Conservation (phyloP, 2,888 invertebrate species). For the Sepioteuthis lessoniana region DNA sequence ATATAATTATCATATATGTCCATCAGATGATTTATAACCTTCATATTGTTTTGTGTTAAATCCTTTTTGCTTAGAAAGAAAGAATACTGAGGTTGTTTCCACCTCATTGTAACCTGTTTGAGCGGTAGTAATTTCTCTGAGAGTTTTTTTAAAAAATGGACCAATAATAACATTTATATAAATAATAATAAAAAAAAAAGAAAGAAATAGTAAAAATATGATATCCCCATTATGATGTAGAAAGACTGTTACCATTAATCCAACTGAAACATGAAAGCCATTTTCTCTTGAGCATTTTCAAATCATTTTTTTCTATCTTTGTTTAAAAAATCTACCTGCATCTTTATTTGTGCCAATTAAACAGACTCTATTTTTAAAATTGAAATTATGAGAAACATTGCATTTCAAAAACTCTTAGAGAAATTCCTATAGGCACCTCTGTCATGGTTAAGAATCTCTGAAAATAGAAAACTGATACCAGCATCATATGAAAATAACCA, state of each 20-base stretch:
- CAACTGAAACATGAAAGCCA: not conserved
- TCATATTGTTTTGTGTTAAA: too few species aligned
- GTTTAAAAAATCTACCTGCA: not conserved
- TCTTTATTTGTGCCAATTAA: conserved; percentile 8
- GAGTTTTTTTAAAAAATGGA: too few species aligned
- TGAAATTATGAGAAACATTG: not conserved
- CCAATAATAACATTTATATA: not conserved
- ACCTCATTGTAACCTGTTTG: too few species aligned
- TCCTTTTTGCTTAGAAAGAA: too few species aligned
- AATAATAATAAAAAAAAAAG: not conserved
- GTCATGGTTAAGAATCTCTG: not conserved
- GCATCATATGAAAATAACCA: not conserved
- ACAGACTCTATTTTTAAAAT: not conserved
- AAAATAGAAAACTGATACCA: not conserved
- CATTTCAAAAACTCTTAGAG: not conserved
- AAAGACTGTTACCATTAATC: not conserved
- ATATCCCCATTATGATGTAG: not conserved
- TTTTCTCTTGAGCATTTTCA: not conserved
- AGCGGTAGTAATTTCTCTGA: too few species aligned
- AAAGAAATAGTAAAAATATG: not conserved
- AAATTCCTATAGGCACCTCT: not conserved
- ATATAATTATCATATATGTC: too few species aligned
- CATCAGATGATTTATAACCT: too few species aligned
- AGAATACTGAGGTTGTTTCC: too few species aligned
- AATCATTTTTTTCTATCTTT: not conserved